These are phyloP conservation scores for Austrofundulus limnaeus DNA, from an alignment of 2,113 vertebrate genomes.

Conservation along the genomic window DNA sequence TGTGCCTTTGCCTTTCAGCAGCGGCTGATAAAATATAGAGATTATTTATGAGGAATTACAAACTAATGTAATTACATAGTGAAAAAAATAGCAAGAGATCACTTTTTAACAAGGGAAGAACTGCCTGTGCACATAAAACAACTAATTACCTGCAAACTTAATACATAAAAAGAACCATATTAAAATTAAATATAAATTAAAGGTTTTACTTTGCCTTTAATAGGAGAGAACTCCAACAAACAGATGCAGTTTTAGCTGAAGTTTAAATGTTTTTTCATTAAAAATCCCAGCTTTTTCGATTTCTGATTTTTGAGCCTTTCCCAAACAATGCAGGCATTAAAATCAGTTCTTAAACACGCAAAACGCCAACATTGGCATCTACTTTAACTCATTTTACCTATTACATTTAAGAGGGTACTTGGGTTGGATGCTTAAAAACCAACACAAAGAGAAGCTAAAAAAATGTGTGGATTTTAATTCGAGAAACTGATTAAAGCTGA, in stretches of 20 bases:
- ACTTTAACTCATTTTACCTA: conserved; percentile 8
- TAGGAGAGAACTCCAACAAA: neutral
- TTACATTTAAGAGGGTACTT: conserved; percentile 28
- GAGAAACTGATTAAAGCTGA: conserved; percentile 55
- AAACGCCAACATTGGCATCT: conserved; percentile 7
- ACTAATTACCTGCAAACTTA: conserved; percentile 1
- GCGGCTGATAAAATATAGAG: neutral
- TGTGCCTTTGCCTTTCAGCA: no score
- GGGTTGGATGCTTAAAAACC: conserved; percentile 38
- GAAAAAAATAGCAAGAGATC: conserved; percentile 14
- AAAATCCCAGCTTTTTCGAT: conserved; percentile 1
- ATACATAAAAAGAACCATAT: neutral
- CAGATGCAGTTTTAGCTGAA: neutral
- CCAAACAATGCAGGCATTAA: conserved; percentile 25
- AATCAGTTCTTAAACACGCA: conserved; percentile 6
- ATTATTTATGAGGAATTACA: conserved; percentile 10
- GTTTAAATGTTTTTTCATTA: neutral
- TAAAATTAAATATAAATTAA: conserved; percentile 1
- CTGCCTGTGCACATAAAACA: neutral
- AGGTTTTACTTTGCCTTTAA: conserved; percentile 2
- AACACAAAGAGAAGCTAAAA: conserved; percentile 33
- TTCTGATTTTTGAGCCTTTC: neutral
- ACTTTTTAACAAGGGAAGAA: conserved; percentile 7
- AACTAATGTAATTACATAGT: conserved; percentile 15
- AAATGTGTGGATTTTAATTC: conserved; percentile 46